phyloP scores from a whole-genome alignment of 2,113 vertebrate species.

The Hippocampus abdominalis region DNA sequence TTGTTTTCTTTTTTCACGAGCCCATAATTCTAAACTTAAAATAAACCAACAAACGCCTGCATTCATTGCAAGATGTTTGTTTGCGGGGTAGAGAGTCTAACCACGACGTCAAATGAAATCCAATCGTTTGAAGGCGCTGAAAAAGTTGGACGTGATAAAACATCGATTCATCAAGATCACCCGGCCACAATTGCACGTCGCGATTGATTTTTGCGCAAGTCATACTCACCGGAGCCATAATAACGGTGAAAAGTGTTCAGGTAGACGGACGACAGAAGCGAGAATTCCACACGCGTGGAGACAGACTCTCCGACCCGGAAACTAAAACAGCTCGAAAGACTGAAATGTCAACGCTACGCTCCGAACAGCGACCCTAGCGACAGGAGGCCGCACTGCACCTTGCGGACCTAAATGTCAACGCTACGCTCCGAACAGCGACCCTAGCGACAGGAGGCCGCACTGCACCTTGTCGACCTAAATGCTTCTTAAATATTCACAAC shows the following conservation, averaged over 20 bases:
- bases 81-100: background rate
- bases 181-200: background rate
- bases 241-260: background rate
- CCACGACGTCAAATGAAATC: too few species aligned
- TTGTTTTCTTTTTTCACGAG: too few species aligned
- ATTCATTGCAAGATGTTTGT: background rate
- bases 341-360: background rate
- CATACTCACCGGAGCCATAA: constrained; percentile 1
- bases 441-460: background rate
- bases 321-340: background rate
- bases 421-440: background rate
- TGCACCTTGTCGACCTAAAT: background rate
- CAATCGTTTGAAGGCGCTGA: too few species aligned
- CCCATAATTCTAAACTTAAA: background rate
- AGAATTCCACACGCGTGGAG: background rate
- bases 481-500: background rate
- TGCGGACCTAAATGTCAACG: background rate
- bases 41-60: background rate
- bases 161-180: background rate
- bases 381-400: background rate
- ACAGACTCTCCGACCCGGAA: background rate
- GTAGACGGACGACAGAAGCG: background rate
- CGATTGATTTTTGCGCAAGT: background rate
- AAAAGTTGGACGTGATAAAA: background rate
- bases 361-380: background rate